Percentiles rank a stretch among this genome's conserved stretches.
phyloP scores from a whole-genome alignment of 35 echinoderm and acorn worm species.

The Heliocidaris erythrogramma region DNA sequence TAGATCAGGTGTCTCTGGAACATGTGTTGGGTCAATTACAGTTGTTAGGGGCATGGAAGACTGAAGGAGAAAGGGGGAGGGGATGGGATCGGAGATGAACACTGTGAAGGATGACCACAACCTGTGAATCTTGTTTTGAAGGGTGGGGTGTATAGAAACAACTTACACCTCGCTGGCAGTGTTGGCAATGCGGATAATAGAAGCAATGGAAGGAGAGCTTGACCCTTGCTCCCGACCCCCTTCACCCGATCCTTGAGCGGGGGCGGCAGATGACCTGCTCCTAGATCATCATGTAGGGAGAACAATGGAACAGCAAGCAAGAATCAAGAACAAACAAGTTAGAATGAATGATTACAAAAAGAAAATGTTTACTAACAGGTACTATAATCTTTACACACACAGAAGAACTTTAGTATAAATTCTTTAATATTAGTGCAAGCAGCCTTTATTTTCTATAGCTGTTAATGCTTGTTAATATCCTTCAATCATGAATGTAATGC shows the following conservation, averaged over 20 bases:
- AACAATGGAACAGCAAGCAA: constrained; percentile 35
- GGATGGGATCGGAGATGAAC: background rate
- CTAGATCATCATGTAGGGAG: background rate
- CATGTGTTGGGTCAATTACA: background rate
- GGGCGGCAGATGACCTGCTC: constrained; percentile 46
- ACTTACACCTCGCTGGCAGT: constrained; percentile 90
- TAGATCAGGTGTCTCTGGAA: background rate
- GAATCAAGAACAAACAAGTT: background rate
- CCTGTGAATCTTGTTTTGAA: background rate
- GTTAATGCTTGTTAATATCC: background rate
- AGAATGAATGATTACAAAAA: constrained; percentile 11
- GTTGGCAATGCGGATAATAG: constrained; percentile 56
- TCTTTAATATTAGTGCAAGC: background rate
- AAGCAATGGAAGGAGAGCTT: constrained; percentile 54
- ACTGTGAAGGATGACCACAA: background rate
- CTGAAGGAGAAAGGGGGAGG: background rate
- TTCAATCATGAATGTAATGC: too few species aligned
- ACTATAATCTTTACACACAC: background rate
- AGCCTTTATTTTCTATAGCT: background rate
- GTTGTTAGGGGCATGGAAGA: background rate
- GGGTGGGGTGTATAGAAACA: background rate
- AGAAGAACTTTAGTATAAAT: background rate
- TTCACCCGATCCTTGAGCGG: constrained; percentile 25
- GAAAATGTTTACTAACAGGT: background rate
- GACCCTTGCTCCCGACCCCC: constrained; percentile 52